phyloP scores from a whole-genome alignment of 2,797 vertebrate species.

The Poecilia wingei region DNA sequence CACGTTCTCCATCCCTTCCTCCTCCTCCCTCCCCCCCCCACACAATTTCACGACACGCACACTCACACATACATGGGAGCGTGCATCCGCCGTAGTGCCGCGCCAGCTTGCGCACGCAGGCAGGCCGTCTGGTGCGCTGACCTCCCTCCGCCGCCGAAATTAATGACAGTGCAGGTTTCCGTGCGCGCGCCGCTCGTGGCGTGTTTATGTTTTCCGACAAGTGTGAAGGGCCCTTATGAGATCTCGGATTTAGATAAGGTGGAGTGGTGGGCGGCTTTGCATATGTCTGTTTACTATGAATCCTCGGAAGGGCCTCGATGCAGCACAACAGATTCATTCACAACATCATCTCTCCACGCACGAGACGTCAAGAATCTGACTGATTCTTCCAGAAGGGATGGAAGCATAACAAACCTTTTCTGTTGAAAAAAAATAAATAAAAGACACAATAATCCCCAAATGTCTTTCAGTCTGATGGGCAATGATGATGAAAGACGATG shows the following conservation, averaged over 20 bases:
- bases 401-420: slow-evolving; percentile 1
- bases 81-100: slow-evolving; percentile 29
- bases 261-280: slow-evolving; percentile 65
- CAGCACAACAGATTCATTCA: slow-evolving; percentile 27
- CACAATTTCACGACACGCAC: slow-evolving; percentile 14
- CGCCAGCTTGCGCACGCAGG: slow-evolving; percentile 44
- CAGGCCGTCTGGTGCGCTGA: slow-evolving; percentile 65
- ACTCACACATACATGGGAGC: slow-evolving; percentile 51
- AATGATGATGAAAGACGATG: slow-evolving; percentile 5
- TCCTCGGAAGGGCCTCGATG: slow-evolving; percentile 36
- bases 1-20: slow-evolving; percentile 7
- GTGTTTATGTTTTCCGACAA: slow-evolving; percentile 63
- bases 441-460: neutral
- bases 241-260: slow-evolving; percentile 66
- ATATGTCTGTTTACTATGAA: slow-evolving; percentile 69
- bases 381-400: neutral
- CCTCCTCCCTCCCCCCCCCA: slow-evolving; percentile 8
- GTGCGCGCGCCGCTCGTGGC: slow-evolving; percentile 36
- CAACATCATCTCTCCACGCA: slow-evolving; percentile 13
- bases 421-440: too few relatives aligned
- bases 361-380: slow-evolving; percentile 6
- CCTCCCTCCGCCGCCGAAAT: slow-evolving; percentile 70
- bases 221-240: slow-evolving; percentile 72
- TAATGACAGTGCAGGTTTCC: slow-evolving; percentile 74
- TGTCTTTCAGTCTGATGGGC: neutral